A percentile compares a stretch with the other conserved stretches of the same genome.
These are phyloP conservation scores for Archilochus colubris DNA, from an alignment of 2,113 vertebrate species.

Conservation along the genomic window DNA sequence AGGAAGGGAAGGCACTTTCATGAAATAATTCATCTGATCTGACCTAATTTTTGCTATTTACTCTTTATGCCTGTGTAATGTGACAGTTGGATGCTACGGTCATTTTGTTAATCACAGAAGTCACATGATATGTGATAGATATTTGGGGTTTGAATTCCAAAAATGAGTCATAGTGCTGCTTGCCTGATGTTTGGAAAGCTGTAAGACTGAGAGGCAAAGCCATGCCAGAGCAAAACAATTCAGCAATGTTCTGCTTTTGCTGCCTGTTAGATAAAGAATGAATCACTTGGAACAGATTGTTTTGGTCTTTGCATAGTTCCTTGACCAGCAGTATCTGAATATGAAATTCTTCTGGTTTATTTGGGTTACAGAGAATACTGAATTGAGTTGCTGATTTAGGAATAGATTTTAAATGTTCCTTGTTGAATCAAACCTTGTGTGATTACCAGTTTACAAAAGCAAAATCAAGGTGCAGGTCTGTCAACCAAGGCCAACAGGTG, in stretches of 20 bases:
- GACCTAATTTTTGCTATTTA: background rate
- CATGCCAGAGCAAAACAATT: slow-evolving; percentile 33
- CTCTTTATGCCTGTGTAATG: background rate
- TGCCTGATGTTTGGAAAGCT: slow-evolving; percentile 25
- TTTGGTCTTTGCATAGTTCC: background rate
- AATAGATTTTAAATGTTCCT: background rate
- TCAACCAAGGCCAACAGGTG: background rate
- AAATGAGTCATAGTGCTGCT: slow-evolving; percentile 35
- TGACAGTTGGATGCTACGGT: background rate
- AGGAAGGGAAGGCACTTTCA: background rate
- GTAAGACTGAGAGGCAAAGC: background rate
- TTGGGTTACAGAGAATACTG: background rate
- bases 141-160: slow-evolving; percentile 25
- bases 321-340: background rate
- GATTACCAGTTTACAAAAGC: background rate
- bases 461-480: background rate
- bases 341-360: background rate
- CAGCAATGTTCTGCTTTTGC: background rate
- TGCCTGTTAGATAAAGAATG: background rate
- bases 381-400: background rate
- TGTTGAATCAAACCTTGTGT: rapidly evolving
- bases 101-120: slow-evolving; percentile 21
- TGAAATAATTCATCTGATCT: background rate
- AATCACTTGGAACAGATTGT: background rate
- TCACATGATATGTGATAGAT: background rate